phyloP scores from a whole-genome alignment of 2,888 invertebrate species.

The Sphaeridia pumilis region DNA sequence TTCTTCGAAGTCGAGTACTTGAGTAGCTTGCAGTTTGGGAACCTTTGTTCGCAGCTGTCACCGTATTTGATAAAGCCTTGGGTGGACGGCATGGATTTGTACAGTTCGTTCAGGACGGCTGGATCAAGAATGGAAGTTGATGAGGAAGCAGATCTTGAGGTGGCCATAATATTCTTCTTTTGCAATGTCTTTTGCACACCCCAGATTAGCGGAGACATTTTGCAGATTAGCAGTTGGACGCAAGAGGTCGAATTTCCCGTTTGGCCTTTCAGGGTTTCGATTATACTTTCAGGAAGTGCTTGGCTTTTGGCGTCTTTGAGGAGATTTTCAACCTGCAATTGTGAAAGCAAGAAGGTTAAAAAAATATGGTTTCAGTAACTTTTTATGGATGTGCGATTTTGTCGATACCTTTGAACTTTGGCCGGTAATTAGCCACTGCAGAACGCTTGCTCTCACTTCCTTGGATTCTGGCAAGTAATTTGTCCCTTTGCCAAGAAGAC shows the following conservation, averaged over 20 bases:
- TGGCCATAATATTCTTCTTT: too few relatives aligned
- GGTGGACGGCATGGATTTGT: constrained; percentile 21
- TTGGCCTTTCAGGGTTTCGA: constrained; percentile 32
- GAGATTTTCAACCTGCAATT: constrained; percentile 29
- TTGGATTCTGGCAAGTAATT: constrained; percentile 29
- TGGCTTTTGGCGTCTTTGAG: constrained; percentile 31
- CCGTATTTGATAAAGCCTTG: constrained; percentile 46
- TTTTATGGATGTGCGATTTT: too few relatives aligned
- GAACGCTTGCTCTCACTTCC: constrained; percentile 24
- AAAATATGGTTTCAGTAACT: too few relatives aligned
- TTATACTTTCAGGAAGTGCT: constrained; percentile 40
- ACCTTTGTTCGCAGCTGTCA: constrained; percentile 51
- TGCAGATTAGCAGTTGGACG: constrained; percentile 52
- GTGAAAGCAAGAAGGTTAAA: neutral
- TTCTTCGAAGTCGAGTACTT: constrained; percentile 17
- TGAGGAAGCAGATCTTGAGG: neutral
- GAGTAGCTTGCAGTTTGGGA: constrained; percentile 43
- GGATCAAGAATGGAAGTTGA: neutral
- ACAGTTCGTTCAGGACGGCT: constrained; percentile 18
- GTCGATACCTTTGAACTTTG: constrained; percentile 32
- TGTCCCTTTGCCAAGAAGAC: constrained; percentile 31
- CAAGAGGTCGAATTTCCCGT: constrained; percentile 39
- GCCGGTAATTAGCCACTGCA: constrained; percentile 32
- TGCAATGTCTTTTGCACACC: constrained; percentile 55
- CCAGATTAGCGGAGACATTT: constrained; percentile 61